These are phyloP conservation scores for Philonicus albiceps DNA, from an alignment of 2,888 invertebrate genomes.

Conservation along the genomic window DNA sequence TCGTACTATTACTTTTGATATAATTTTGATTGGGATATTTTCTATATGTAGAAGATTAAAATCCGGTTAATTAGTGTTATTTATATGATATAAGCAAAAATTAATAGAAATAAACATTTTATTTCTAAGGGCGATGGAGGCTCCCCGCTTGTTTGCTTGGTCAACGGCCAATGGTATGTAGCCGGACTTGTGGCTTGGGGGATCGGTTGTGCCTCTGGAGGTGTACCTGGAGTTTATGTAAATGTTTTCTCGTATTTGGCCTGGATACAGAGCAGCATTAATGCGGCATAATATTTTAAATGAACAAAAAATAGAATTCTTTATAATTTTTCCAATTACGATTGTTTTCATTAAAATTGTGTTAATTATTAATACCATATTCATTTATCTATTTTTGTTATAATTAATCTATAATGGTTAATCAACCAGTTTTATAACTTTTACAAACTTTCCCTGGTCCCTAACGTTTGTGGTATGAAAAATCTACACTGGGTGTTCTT, in stretches of 20 bases:
- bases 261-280: conserved; percentile 69
- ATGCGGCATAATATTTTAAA: not conserved
- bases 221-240: conserved; percentile 80
- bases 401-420: no score
- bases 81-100: not conserved
- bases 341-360: not conserved
- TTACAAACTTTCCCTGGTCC: no score
- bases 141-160: conserved; percentile 60
- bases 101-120: not conserved
- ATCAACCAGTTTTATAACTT: no score
- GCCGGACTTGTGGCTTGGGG: conserved; percentile 68
- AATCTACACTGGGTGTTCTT: no score
- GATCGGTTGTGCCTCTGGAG: conserved; percentile 70
- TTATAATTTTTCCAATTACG: not conserved
- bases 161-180: conserved; percentile 59
- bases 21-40: not conserved
- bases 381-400: no score
- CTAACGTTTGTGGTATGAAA: no score
- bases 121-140: conserved; percentile 65
- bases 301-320: not conserved
- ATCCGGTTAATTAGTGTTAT: no score
- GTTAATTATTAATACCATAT: no score
- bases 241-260: conserved; percentile 73
- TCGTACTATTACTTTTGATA: not conserved
- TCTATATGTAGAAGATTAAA: no score